Evolutionary conservation across 23 tunicate genomes (phyloP), one percentile per base, ranked within the genome.

Genomic region (Clavelina lepadiformis): DNA sequence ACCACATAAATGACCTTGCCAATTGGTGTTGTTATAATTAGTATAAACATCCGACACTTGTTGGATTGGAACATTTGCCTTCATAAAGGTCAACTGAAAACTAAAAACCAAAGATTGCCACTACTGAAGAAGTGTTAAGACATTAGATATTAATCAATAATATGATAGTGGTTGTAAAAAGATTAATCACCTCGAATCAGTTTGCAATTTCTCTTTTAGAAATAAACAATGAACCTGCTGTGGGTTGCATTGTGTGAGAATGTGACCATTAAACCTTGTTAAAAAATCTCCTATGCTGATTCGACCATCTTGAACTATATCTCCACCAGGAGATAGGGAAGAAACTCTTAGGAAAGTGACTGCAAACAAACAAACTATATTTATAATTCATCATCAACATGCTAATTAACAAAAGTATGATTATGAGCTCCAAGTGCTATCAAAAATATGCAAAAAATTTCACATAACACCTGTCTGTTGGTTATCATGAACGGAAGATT

Each of bases 241-340:
- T 2, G 33, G 28, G 23, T 45, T 31, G 55, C 33, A 46, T 5
- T 54, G 38, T 7, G 49, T 8, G 2, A 78, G 51, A 38, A 23
- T 1, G 38, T 56, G 20, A 23, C 65, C 73, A 38, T 78, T 78
- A 11, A 78, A 27, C 20, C 18, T 20, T 22, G 56, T 54, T 19
- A 78, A 28, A 38, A 46, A 51, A 78, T 78, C 84, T 6, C 75
- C 84, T 7, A 67, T 56, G 19, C 31, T 31, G 1, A 78, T 19
- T 13, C 65, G 32, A 19, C 68, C 66, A 37, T 68, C 68, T 36
- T 67, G 75, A 1, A 28, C 61, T 20, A 66, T 50, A 45, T 78
- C 84, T 5, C 84, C 63, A 29, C 84, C 75, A 58, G 69, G 76
- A n/a, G 65, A 41, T 19, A 78, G 8, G 7, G 69, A 27, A 1